Conservation (phyloP, 2,888 invertebrate genomes). For the Sabatieria punctata region DNA sequence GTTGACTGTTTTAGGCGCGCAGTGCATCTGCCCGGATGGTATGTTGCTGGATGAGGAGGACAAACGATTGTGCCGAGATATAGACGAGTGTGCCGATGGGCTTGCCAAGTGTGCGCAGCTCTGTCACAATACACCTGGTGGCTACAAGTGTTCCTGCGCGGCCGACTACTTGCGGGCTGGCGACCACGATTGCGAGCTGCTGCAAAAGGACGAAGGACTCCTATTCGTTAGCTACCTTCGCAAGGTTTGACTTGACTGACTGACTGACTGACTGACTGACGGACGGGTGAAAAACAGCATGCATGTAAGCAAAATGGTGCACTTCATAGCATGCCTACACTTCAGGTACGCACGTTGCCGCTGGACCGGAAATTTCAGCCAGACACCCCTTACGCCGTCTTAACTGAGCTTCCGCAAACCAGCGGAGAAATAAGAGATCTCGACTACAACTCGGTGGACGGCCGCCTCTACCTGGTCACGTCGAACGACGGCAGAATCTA, state of each 20-base stretch:
- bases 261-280: no score
- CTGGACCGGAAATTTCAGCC: no score
- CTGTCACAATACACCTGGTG: constrained; percentile 8
- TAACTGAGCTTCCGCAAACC: no score
- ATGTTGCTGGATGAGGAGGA: constrained; percentile 10
- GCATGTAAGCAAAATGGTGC: no score
- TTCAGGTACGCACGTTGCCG: no score
- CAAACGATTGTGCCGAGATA: constrained; percentile 11
- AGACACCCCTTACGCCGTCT: no score
- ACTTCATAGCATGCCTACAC: no score
- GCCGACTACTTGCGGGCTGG: constrained; percentile 15
- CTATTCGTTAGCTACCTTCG: not conserved
- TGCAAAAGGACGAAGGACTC: not conserved
- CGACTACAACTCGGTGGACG: not conserved
- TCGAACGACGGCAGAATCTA: not conserved
- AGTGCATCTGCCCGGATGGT: constrained; percentile 14
- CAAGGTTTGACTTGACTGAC: no score
- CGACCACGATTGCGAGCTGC: constrained; percentile 13
- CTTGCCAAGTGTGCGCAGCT: constrained; percentile 10
- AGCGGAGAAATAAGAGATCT: not conserved
- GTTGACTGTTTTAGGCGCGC: not conserved
- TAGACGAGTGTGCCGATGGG: constrained; percentile 14
- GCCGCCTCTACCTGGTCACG: not conserved
- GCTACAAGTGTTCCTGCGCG: constrained; percentile 16
- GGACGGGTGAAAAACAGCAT: no score